These are phyloP conservation scores for Tetramorium alpestre DNA, from an alignment of 1,140 invertebrate species.

Conservation along the genomic window DNA sequence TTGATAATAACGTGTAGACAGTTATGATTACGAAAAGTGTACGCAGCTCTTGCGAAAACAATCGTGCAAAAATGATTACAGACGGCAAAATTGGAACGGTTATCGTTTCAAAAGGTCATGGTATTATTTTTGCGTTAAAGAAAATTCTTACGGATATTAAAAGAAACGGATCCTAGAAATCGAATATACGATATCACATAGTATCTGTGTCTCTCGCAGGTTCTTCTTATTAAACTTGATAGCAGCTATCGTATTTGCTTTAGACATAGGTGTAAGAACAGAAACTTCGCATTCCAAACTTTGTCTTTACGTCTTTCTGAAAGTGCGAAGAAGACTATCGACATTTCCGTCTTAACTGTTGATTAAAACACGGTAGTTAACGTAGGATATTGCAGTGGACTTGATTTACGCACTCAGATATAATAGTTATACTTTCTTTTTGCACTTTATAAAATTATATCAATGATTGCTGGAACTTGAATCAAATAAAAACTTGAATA, in stretches of 20 bases:
- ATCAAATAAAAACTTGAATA: background rate
- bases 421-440: conserved; percentile 21
- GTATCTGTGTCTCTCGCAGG: conserved; percentile 20
- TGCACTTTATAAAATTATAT: conserved; percentile 10
- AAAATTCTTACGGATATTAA: conserved; percentile 60
- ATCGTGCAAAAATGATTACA: conserved; percentile 49
- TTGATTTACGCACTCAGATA: conserved; percentile 25
- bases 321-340: conserved; percentile 50
- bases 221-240: conserved; percentile 61
- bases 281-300: conserved; percentile 36
- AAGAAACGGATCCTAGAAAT: conserved; percentile 28
- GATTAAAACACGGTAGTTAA: conserved; percentile 73
- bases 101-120: conserved; percentile 32
- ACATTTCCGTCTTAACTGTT: conserved; percentile 44
- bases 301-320: conserved; percentile 48
- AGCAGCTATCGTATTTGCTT: conserved; percentile 69
- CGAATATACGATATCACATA: conserved; percentile 39
- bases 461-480: background rate
- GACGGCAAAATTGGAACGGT: conserved; percentile 16
- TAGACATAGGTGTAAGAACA: conserved; percentile 49
- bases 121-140: conserved; percentile 58
- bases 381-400: conserved; percentile 55
- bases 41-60: conserved; percentile 23
- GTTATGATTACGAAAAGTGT: conserved; percentile 40
- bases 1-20: background rate